These are phyloP conservation scores for Condylostylus longicornis DNA, from an alignment of 1,140 invertebrate genomes.

Conservation along the genomic window DNA sequence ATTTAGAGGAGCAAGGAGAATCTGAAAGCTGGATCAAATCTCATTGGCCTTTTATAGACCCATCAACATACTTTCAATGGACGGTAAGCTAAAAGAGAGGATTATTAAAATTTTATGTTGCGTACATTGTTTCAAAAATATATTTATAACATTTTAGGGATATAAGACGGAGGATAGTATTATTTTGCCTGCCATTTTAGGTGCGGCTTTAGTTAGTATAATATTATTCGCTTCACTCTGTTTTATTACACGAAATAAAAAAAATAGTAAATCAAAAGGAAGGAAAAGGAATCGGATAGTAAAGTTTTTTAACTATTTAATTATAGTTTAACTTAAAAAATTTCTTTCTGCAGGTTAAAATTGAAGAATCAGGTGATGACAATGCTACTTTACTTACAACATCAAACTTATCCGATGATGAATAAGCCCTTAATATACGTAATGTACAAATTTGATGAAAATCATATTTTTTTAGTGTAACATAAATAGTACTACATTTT, in stretches of 20 bases:
- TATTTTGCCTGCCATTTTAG: constrained; percentile 24
- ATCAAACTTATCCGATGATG: constrained; percentile 28
- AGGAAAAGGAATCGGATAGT: constrained; percentile 31
- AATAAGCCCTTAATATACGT: too few relatives aligned
- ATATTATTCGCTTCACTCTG: constrained; percentile 29
- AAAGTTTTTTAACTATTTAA: constrained; percentile 13
- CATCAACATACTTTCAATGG: constrained; percentile 48
- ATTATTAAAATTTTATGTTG: not conserved
- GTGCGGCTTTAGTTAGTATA: constrained; percentile 28
- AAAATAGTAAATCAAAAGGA: constrained; percentile 28
- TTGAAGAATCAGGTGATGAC: constrained; percentile 28
- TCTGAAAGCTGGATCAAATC: constrained; percentile 25
- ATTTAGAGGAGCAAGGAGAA: constrained; percentile 26
- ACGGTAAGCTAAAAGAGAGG: constrained; percentile 34
- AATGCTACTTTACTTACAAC: constrained; percentile 29
- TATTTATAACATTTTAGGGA: constrained; percentile 11
- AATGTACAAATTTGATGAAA: too few relatives aligned
- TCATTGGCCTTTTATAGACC: constrained; percentile 44
- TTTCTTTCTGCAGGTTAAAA: constrained; percentile 6
- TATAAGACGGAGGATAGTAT: constrained; percentile 31
- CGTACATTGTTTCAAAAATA: not conserved
- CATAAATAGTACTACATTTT: too few relatives aligned
- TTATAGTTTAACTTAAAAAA: constrained; percentile 4
- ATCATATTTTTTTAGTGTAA: too few relatives aligned
- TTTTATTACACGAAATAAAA: constrained; percentile 30